Conservation (phyloP, 2,113 vertebrate genomes). For the Proteles cristata region DNA sequence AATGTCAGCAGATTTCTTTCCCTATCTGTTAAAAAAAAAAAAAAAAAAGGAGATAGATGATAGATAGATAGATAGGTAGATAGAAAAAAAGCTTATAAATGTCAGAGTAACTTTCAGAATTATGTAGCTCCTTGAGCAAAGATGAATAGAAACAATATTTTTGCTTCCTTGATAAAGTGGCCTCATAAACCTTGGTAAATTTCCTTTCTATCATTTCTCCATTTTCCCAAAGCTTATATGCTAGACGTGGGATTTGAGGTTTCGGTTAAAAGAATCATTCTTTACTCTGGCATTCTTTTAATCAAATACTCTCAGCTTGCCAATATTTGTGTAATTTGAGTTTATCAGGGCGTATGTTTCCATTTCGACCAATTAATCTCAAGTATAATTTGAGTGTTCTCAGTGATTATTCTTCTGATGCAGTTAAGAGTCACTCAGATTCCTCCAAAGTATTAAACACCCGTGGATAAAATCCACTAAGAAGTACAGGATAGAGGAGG, state of each 20-base stretch:
- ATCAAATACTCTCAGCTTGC: neutral
- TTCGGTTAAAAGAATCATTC: neutral
- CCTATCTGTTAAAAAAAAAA: neutral
- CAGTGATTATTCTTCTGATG: neutral
- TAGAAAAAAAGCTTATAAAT: neutral
- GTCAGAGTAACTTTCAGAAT: constrained; percentile 19
- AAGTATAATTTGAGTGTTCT: neutral
- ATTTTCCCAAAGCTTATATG: neutral
- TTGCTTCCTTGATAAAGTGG: constrained; percentile 27
- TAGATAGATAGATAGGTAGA: neutral
- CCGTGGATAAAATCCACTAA: neutral
- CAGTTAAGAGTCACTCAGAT: neutral
- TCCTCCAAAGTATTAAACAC: neutral
- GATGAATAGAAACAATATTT: neutral
- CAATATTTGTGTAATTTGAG: neutral
- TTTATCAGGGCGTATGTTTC: neutral
- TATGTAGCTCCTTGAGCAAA: neutral
- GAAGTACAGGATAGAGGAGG: neutral
- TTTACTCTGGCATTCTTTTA: neutral
- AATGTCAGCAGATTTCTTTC: neutral
- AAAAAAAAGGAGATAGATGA: too few relatives aligned
- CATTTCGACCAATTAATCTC: neutral
- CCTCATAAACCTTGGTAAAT: neutral
- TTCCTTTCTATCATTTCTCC: neutral
- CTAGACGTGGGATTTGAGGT: neutral